Evolutionary conservation across 2,888 invertebrate genomes (phyloP).

Genomic region (Hypolimnas misippus): DNA sequence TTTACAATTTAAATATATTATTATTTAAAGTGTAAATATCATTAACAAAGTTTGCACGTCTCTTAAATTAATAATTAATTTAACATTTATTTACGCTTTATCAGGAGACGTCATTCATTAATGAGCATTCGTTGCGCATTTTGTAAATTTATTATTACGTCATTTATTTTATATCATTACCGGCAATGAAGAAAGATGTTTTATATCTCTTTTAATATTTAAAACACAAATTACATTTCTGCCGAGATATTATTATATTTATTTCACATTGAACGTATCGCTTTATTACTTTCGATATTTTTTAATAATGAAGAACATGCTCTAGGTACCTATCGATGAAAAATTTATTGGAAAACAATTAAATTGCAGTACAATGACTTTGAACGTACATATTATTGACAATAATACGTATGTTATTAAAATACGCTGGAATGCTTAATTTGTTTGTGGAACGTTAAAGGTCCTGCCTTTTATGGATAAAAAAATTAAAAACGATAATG

Average conservation of each 20-base stretch:
- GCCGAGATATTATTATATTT: not conserved
- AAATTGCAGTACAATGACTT: too few species aligned
- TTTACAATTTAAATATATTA: not conserved
- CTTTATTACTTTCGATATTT: constrained; percentile 4
- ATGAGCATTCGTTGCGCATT: not conserved
- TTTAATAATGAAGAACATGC: too few species aligned
- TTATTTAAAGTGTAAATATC: not conserved
- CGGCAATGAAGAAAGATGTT: not conserved
- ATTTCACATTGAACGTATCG: not conserved
- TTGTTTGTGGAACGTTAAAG: too few species aligned
- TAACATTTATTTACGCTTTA: constrained; percentile 3
- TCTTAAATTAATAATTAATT: too few species aligned
- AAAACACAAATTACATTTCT: constrained; percentile 1
- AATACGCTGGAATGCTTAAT: too few species aligned
- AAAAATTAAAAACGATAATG: too few species aligned
- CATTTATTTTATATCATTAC: not conserved
- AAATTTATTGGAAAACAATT: too few species aligned
- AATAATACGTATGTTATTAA: too few species aligned
- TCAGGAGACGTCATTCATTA: not conserved
- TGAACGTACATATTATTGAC: too few species aligned
- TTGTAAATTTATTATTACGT: constrained; percentile 1
- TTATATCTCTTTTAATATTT: not conserved
- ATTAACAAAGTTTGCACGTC: not conserved
- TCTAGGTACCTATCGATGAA: too few species aligned
- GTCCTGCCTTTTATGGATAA: too few species aligned